These are phyloP conservation scores for Ceratoteleas bidentatus DNA, from an alignment of 1,140 invertebrate species.

Conservation along the genomic window DNA sequence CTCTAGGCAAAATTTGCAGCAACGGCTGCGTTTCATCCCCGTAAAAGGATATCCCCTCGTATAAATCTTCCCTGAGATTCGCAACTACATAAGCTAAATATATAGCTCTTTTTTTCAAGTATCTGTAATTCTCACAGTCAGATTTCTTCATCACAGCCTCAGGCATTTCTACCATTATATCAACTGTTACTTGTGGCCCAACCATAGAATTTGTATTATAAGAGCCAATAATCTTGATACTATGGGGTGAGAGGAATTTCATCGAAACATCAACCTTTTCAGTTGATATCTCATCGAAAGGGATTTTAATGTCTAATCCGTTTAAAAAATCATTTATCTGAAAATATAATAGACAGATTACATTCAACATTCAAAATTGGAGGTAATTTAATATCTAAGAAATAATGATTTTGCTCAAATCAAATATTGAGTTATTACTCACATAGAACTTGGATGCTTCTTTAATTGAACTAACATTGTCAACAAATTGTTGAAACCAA, in stretches of 20 bases:
- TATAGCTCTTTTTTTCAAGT: constrained; percentile 89
- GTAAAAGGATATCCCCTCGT: constrained; percentile 82
- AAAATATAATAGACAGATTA: constrained; percentile 11
- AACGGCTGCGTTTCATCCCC: constrained; percentile 86
- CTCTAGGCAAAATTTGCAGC: constrained; percentile 84
- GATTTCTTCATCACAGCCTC: constrained; percentile 84
- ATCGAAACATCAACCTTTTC: constrained; percentile 75
- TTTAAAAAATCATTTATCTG: constrained; percentile 69
- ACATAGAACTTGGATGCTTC: constrained; percentile 72
- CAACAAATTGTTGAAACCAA: constrained; percentile 84
- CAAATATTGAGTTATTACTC: constrained; percentile 9
- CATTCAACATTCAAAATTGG: too few relatives aligned
- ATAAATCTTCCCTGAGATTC: constrained; percentile 82
- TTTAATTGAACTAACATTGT: constrained; percentile 74
- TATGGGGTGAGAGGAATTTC: constrained; percentile 84
- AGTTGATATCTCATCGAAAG: constrained; percentile 68
- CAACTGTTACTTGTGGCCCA: constrained; percentile 84
- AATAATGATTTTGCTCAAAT: not conserved
- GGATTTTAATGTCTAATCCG: constrained; percentile 69
- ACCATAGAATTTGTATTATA: constrained; percentile 83
- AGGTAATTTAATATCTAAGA: constrained; percentile 9
- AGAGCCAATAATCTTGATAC: constrained; percentile 85
- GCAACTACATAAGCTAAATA: constrained; percentile 88
- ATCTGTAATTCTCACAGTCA: constrained; percentile 91
- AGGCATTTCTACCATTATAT: constrained; percentile 87